phyloP scores from a whole-genome alignment of 2,113 vertebrate genomes.

The Crotalus tigris region DNA sequence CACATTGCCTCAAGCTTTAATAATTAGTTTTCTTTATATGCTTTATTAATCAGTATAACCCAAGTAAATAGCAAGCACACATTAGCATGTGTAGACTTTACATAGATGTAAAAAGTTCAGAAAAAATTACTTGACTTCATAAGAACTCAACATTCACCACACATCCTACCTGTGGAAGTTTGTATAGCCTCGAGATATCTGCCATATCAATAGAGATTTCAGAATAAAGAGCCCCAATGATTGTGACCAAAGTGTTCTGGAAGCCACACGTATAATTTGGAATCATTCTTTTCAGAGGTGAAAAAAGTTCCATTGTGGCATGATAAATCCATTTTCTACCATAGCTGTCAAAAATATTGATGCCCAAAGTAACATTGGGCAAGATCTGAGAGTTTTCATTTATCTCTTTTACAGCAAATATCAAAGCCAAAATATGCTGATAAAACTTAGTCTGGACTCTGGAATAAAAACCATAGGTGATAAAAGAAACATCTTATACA shows the following conservation, averaged over 20 bases:
- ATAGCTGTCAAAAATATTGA: not conserved
- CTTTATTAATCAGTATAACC: not conserved
- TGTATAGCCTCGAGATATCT: not conserved
- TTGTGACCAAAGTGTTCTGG: not conserved
- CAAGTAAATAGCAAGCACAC: not conserved
- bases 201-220: not conserved
- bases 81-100: not conserved
- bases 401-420: not conserved
- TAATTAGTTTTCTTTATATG: not conserved
- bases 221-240: not conserved
- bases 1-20: not conserved
- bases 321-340: not conserved
- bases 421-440: not conserved
- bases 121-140: not conserved
- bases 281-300: not conserved
- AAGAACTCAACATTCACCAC: not conserved
- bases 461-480: not conserved
- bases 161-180: constrained; percentile 7
- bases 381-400: not conserved
- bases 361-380: not conserved
- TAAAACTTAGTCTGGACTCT: not conserved
- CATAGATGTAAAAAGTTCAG: not conserved
- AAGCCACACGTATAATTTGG: not conserved
- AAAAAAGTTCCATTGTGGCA: not conserved
- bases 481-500: not conserved